Base-by-base conservation (phyloP, 2,113 vertebrate species). In the Apodemus speciosus region DNA sequence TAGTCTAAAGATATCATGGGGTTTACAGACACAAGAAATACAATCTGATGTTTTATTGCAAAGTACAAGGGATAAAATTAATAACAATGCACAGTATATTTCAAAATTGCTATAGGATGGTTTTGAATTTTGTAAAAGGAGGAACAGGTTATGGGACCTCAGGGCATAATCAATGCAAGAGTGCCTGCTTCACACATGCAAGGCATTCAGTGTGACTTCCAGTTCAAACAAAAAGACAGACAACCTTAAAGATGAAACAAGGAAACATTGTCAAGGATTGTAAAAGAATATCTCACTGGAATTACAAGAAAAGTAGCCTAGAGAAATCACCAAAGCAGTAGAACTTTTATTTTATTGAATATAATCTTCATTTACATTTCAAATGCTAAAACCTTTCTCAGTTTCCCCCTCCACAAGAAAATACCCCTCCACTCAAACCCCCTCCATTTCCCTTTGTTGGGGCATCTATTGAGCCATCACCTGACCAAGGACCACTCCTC, bases 101-200 rank as follows among this genome's bases (percentile, higher is more conserved):
- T 51, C 43, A 51, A 77, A 75, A 25, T 27, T 35, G 58, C 20
- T 30, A 2, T 3, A 53, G 4, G 23, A 68, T 30, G 20, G 51
- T 40, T 64, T 64, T 38, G 21, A 11, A 38, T 13, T 4, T 30
- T 25, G 13, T 40, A 18, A 40, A 6, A 80, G 18, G 62, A 69
- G 9, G 49, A 69, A 30, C 25, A n/a, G 9, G 2, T 20, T 3
- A 15, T 6, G 46, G n/a, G 11, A 83, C 2, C 15, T 40, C 6
- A 2, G 21, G 35, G 2, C 0, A 5, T 0, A 20, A 23, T 27
- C 7, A 10, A 6, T 27, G 1, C 9, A 1, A 1, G 40, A 76
- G 21, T 11, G 30, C 13, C 5, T n/a, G 13, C 9, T 27, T n/a
- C 3, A 6, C 32, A 10, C 2, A 9, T 4, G 0, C 14, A 21